Evolutionary conservation across 2,888 invertebrate species (phyloP).

Genomic region (Drosophila hamatofila): DNA sequence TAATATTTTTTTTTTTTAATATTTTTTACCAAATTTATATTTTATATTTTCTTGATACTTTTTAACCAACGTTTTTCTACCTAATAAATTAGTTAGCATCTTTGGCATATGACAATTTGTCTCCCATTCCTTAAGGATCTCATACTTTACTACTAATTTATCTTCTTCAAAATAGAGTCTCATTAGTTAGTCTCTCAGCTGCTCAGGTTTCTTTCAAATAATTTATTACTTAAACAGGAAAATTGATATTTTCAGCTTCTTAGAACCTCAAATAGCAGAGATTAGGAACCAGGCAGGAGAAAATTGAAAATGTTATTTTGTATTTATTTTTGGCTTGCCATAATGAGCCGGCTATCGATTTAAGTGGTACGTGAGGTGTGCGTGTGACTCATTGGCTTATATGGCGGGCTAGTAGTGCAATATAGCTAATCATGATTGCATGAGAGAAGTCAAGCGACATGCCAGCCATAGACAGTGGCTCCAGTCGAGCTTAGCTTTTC

Average conservation of each 20-base stretch:
- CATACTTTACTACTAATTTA: background rate
- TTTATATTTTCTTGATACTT: no score
- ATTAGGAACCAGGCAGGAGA: constrained; percentile 31
- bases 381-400: constrained; percentile 61
- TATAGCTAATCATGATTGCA: constrained; percentile 75
- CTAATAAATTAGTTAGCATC: background rate
- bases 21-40: no score
- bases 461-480: constrained; percentile 45
- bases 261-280: constrained; percentile 16
- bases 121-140: background rate
- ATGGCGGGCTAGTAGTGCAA: constrained; percentile 45
- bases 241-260: background rate
- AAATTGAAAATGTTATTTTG: constrained; percentile 39
- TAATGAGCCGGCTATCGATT: constrained; percentile 55
- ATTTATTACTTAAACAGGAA: background rate
- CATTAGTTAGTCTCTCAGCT: background rate
- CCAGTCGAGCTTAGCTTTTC: constrained; percentile 66
- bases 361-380: constrained; percentile 49
- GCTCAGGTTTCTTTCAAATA: no score
- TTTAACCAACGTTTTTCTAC: no score
- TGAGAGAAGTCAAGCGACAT: constrained; percentile 68
- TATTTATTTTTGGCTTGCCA: constrained; percentile 1
- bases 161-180: background rate
- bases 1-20: no score
- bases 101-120: background rate